These are phyloP conservation scores for rat (Rattus norvegicus) DNA, from an alignment of 2,113 vertebrate genomes.

Conservation along the genomic window GRCr8 NC_086021.1:42296001-42296500, in stretches of 20 bases:
- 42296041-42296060: constrained; percentile 30
- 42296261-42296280: constrained; percentile 11
- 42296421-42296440: not conserved
- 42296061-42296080: constrained; percentile 10
- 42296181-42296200: not conserved
- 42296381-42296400: constrained; percentile 20
- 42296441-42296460: not conserved
- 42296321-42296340: not conserved
- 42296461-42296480: not conserved
- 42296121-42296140: constrained; percentile 40
- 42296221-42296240: constrained; percentile 33
- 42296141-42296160: not conserved
- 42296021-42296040: not conserved
- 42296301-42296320: not conserved
- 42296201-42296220: not conserved
- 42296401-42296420: not conserved
- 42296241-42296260: constrained; percentile 53
- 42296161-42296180: constrained; percentile 52
- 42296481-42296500: constrained; percentile 57
- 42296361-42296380: constrained; percentile 53
- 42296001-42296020: constrained; percentile 42
- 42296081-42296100: not conserved
- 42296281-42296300: not conserved
- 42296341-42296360: constrained; percentile 28
- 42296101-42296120: not conserved